Evolutionary conservation across 2,113 vertebrate genomes (phyloP), one percentile per base, ranked within the genome.

Genomic region (Beaufortia kweichowensis): DNA sequence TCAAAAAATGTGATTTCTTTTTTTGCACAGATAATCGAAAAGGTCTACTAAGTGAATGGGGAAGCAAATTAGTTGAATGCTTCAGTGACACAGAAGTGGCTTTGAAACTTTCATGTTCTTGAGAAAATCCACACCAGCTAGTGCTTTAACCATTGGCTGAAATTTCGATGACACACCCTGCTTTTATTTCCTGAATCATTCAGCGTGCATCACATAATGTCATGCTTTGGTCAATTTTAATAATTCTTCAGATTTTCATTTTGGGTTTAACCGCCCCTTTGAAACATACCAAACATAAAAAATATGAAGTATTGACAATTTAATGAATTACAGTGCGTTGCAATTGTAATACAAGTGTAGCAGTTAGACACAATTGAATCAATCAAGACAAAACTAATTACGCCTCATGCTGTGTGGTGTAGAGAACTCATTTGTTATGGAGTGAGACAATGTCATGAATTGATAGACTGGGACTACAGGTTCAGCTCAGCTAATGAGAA

Each of bases 301-400:
- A n/a, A 39, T 57, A 64, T 29, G 19, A 41, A 70, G 53, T 60
- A 41, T n/a, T 61, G 53, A 53, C 67, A 62, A 67, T 46, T 33
- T 64, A 56, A 76, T 64, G 60, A 76, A 72, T 55, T 66, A 41
- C 46, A 67, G 39, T 61, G 39, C 35, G 29, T 24, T 74, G 24
- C 57, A 61, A 60, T 46, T 74, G 71, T 74, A 46, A 28, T 61
- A 80, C 59, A 81, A 76, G 55, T 66, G 60, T n/a, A 72, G 74
- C 28, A 77, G 64, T 73, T 60, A 29, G 39, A 57, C 57, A 77
- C 57, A 71, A 65, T 66, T 69, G 28, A 77, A 77, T 81, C 74
- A 62, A 81, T 77, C 79, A 77, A 76, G 67, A 60, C 50, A 50
- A 66, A 81, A 77, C 53, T 66, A 72, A 77, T 81, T 77, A 66